Evolutionary conservation across 2,113 vertebrate species (phyloP), one percentile per base, ranked within the genome.

Genomic region (Cheilinus undulatus): DNA sequence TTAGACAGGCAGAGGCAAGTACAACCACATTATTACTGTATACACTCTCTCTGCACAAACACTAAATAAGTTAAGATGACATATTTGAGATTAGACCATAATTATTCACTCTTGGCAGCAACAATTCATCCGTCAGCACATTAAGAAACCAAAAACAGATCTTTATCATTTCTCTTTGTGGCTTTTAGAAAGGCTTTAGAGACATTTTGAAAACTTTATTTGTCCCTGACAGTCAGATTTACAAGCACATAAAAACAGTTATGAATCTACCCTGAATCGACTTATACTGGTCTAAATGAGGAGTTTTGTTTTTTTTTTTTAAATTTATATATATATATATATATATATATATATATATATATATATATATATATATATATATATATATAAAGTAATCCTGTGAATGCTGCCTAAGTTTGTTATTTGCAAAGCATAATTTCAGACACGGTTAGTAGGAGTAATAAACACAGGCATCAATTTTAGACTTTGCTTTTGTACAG

Each of bases 301-400:
- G 12, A 42, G 28, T 59, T 1, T 17, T 19, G 3, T 7, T 48
- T 32, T 36, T 49, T 66, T 5, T n/a, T n/a, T n/a, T n/a, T n/a
- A n/a, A n/a, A n/a, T n/a, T n/a, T n/a, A n/a, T n/a, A n/a, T n/a
- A n/a, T n/a, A n/a, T n/a, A n/a, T n/a, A n/a, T n/a, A n/a, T n/a
- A n/a, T n/a, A n/a, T n/a, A n/a, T n/a, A n/a, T n/a, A n/a, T n/a
- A n/a, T n/a, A n/a, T n/a, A n/a, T n/a, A n/a, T n/a, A n/a, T n/a
- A n/a, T n/a, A n/a, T n/a, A n/a, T n/a, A n/a, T n/a, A n/a, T n/a
- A n/a, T n/a, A n/a, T n/a, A n/a, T n/a, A n/a, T n/a, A n/a, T n/a
- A n/a, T n/a, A n/a, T n/a, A n/a, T n/a, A n/a, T n/a, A 45, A 68
- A 72, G 51, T 42, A 30, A 11, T 56, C 45, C 20, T 15, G 26